Percentiles rank a stretch among this genome's conserved stretches.
These are phyloP conservation scores for Garrulus glandarius DNA, from an alignment of 2,797 vertebrate genomes.

Conservation along the genomic window DNA sequence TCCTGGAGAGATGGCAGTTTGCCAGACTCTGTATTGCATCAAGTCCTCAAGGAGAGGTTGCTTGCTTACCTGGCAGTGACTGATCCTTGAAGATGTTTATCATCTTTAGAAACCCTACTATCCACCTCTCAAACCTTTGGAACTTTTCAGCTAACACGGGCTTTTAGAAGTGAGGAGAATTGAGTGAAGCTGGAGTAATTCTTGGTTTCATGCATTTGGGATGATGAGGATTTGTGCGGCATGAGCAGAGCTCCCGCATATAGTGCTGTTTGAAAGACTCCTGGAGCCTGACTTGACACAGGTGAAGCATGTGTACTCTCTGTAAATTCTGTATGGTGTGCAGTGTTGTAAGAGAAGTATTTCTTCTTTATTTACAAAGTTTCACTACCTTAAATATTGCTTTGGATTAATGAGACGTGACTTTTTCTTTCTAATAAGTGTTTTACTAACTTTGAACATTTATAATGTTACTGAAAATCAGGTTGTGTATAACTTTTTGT, in stretches of 20 bases:
- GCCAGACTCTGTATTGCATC: background rate
- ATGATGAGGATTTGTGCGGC: rapidly evolving
- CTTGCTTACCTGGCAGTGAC: background rate
- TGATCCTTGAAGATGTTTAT: background rate
- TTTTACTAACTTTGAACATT: background rate
- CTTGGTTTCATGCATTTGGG: background rate
- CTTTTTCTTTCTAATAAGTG: background rate
- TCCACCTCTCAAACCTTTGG: background rate
- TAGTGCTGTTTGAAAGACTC: background rate
- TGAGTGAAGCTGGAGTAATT: background rate
- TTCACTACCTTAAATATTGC: background rate
- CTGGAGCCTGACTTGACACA: background rate
- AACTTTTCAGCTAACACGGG: background rate
- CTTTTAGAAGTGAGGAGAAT: background rate
- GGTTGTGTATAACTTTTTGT: background rate
- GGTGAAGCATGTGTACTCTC: background rate
- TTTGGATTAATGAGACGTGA: background rate
- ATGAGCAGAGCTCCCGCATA: background rate
- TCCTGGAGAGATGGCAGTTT: background rate
- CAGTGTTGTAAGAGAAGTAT: background rate
- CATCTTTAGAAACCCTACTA: background rate
- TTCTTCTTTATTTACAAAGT: background rate
- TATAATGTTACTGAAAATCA: background rate
- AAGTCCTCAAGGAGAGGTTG: background rate
- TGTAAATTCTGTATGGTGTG: background rate